Evolutionary conservation across 2,113 vertebrate genomes (phyloP).

Genomic region (Daphoenositta chrysoptera): DNA sequence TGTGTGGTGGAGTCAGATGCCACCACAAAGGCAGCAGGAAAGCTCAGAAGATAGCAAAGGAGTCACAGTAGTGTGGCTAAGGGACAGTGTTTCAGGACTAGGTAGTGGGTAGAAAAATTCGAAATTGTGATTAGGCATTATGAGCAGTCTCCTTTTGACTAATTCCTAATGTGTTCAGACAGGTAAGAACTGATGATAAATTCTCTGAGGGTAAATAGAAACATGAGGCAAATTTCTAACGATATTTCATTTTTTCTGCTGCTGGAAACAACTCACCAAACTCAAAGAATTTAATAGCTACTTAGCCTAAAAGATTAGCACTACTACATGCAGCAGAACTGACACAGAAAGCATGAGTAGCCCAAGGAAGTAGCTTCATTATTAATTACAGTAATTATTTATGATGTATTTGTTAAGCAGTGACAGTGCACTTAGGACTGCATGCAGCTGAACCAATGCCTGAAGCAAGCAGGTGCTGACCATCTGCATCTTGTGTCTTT

Average conservation of each 20-base stretch:
- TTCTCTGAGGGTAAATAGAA: slow-evolving; percentile 21
- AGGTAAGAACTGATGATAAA: not conserved
- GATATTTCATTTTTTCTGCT: not conserved
- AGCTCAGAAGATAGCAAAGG: not conserved
- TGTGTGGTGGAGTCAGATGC: not conserved
- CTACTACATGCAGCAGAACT: not conserved
- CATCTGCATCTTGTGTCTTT: slow-evolving; percentile 18
- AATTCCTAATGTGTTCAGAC: not conserved
- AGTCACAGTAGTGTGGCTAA: not conserved
- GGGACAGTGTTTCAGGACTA: not conserved
- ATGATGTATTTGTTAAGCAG: slow-evolving; percentile 37
- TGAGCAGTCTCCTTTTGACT: not conserved
- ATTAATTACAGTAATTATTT: slow-evolving; percentile 46
- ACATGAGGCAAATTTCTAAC: slow-evolving; percentile 8
- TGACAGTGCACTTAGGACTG: slow-evolving; percentile 29
- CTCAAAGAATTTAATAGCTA: not conserved
- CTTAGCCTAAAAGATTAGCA: not conserved
- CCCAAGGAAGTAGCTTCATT: slow-evolving; percentile 37
- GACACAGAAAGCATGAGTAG: not conserved
- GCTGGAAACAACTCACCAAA: not conserved
- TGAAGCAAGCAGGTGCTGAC: slow-evolving; percentile 41
- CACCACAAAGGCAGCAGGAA: not conserved
- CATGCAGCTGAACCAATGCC: not conserved
- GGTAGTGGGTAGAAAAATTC: not conserved
- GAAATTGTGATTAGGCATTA: not conserved